phyloP scores from a whole-genome alignment of 2,888 invertebrate species.

The Aleiodes testaceus region DNA sequence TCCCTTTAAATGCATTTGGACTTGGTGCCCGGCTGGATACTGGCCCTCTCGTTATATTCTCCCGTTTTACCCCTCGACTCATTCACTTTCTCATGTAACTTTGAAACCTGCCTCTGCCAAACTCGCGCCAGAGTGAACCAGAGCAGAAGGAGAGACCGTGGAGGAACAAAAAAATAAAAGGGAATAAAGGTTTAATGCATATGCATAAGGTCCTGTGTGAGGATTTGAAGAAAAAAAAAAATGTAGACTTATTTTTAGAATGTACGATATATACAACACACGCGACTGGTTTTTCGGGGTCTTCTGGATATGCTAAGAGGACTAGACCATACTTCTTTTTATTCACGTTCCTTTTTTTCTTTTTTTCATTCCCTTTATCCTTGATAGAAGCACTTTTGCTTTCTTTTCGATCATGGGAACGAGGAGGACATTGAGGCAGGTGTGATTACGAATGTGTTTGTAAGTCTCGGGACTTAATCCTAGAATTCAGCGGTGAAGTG shows the following conservation, averaged over 20 bases:
- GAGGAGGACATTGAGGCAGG: slow-evolving; percentile 52
- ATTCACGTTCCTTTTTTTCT: not conserved
- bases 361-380: not conserved
- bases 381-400: slow-evolving; percentile 11
- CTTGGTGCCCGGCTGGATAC: slow-evolving; percentile 10
- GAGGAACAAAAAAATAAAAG: slow-evolving; percentile 22
- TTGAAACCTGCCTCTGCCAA: slow-evolving; percentile 11
- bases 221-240: slow-evolving; percentile 35
- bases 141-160: slow-evolving; percentile 41
- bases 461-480: slow-evolving; percentile 25
- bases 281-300: slow-evolving; percentile 39
- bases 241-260: slow-evolving; percentile 15
- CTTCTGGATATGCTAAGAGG: slow-evolving; percentile 39
- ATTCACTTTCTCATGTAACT: slow-evolving; percentile 32
- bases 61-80: not conserved
- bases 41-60: slow-evolving; percentile 3
- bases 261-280: slow-evolving; percentile 30
- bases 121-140: slow-evolving; percentile 29
- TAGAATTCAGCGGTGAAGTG: not conserved
- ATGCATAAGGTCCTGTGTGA: slow-evolving; percentile 39
- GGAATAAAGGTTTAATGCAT: slow-evolving; percentile 35
- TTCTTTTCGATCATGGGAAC: slow-evolving; percentile 52
- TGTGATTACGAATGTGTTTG: slow-evolving; percentile 48
- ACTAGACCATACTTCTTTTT: slow-evolving; percentile 29
- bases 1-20: slow-evolving; percentile 23